Conservation (phyloP, 2,888 invertebrate species). For the Nomada goodeniana region DNA sequence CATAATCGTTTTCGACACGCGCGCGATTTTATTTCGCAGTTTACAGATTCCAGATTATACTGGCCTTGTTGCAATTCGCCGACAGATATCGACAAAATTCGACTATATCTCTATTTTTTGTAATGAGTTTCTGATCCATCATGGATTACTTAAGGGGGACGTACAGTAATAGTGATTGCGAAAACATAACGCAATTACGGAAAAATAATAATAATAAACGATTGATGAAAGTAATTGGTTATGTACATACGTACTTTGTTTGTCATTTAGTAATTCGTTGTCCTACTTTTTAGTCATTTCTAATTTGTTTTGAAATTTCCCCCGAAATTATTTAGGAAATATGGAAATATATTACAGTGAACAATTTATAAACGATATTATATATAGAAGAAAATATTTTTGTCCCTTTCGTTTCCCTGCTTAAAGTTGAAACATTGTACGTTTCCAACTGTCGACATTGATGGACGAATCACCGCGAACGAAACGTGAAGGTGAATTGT, state of each 20-base stretch:
- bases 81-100: slow-evolving; percentile 5
- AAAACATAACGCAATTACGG: not conserved
- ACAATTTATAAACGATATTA: no score
- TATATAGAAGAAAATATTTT: no score
- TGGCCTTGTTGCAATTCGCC: slow-evolving; percentile 25
- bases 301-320: no score
- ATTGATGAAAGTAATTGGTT: not conserved
- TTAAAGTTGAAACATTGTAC: no score
- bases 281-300: no score
- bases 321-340: no score
- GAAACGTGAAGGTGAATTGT: not conserved
- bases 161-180: not conserved
- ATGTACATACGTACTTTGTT: no score
- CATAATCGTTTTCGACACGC: slow-evolving; percentile 29
- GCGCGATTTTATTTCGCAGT: slow-evolving; percentile 45
- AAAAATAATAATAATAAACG: not conserved
- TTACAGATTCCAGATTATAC: slow-evolving; percentile 4
- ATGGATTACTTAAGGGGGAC: not conserved
- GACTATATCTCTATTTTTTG: not conserved
- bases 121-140: not conserved
- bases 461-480: not conserved
- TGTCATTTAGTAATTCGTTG: no score
- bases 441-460: not conserved
- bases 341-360: no score
- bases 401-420: no score